A percentile compares a stretch with the other conserved stretches of the same genome.
These are phyloP conservation scores for Anhinga rufa DNA, from an alignment of 2,113 vertebrate genomes.

Conservation along the genomic window DNA sequence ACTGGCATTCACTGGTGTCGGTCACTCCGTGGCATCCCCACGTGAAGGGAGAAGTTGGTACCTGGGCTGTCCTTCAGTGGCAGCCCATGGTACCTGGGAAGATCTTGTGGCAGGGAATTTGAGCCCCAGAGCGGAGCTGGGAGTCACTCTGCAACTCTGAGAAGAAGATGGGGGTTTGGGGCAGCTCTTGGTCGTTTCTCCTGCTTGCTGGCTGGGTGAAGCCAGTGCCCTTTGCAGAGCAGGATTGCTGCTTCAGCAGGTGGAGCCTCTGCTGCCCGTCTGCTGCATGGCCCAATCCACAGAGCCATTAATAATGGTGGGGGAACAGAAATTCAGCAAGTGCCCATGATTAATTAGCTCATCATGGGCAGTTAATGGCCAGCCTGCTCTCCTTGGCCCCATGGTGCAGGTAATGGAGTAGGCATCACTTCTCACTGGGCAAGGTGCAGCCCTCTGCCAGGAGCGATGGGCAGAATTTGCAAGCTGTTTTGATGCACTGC, in stretches of 20 bases:
- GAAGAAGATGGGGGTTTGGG: neutral
- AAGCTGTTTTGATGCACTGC: neutral
- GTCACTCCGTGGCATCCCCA: rapidly evolving
- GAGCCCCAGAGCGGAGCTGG: neutral
- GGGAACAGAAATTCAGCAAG: neutral
- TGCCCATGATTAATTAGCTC: slow-evolving; percentile 19
- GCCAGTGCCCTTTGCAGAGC: neutral
- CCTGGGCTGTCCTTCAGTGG: neutral
- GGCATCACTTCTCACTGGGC: neutral
- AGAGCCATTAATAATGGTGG: neutral
- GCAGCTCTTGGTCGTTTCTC: neutral
- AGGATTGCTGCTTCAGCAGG: neutral
- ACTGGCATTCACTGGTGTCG: neutral
- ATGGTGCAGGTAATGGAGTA: neutral
- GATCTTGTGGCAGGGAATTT: rapidly evolving
- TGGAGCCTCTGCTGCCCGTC: neutral
- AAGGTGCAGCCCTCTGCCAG: neutral
- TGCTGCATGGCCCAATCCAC: neutral
- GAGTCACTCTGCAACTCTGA: neutral
- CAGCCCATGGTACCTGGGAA: rapidly evolving
- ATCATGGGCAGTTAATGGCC: neutral
- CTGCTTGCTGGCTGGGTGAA: neutral
- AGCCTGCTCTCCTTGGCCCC: neutral
- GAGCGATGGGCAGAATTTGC: neutral
- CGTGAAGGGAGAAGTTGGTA: neutral